Conservation (phyloP, 2,888 invertebrate genomes). For the Tenthredo amoena region DNA sequence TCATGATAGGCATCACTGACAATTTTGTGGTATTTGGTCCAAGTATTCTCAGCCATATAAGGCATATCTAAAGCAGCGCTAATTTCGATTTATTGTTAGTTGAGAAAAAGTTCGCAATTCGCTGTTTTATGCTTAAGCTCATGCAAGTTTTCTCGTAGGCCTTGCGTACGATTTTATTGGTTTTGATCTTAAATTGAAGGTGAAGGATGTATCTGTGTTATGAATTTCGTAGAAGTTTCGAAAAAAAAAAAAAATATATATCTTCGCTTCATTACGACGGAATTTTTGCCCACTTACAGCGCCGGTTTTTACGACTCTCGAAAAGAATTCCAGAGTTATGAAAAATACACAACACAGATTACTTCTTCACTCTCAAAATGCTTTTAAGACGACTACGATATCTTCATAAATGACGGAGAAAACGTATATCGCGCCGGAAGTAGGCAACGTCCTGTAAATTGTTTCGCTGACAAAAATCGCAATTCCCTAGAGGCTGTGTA, state of each 20-base stretch:
- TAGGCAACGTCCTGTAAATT: background rate
- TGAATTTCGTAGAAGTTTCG: too few relatives aligned
- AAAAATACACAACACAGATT: too few relatives aligned
- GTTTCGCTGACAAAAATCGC: background rate
- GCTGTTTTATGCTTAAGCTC: background rate
- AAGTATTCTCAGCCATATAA: background rate
- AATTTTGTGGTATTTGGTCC: background rate
- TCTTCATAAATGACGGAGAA: background rate
- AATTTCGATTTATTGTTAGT: background rate
- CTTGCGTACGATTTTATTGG: background rate
- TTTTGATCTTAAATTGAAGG: constrained; percentile 1
- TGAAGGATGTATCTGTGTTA: background rate
- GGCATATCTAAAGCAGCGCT: background rate
- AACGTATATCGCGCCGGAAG: background rate
- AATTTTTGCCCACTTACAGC: too few relatives aligned
- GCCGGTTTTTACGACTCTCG: too few relatives aligned
- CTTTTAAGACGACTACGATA: too few relatives aligned
- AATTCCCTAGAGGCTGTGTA: background rate
- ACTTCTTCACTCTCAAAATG: too few relatives aligned
- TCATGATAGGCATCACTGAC: background rate
- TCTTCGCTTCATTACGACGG: too few relatives aligned
- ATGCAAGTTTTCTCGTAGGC: background rate
- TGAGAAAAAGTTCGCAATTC: background rate
- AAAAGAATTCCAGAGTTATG: too few relatives aligned
- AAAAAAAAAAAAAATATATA: too few relatives aligned